Base-by-base conservation (phyloP, 2,113 vertebrate species). In the Hassar affinis region DNA sequence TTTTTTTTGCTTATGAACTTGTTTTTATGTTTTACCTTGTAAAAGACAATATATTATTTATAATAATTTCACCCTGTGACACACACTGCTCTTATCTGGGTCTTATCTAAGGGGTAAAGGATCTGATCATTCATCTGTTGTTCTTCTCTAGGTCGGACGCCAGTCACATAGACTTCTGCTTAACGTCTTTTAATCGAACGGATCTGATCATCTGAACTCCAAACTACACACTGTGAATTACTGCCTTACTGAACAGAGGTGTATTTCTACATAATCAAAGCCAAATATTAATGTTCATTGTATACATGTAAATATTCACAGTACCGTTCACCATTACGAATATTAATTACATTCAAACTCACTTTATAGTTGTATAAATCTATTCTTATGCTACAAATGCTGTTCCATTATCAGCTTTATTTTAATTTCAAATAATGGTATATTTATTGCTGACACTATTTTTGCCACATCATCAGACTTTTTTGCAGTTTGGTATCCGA, bases 281-380 rank as follows among this genome's bases (percentile, higher is more conserved):
- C 54, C 25, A 69, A n/a, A 71, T 30, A 4, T 74, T 27, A 12
- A 54, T 82, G 38, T 22, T 76, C 17, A 27, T 25, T 86, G 75
- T 30, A 79, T n/a, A 72, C 77, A 56, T 72, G 80, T 61, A 82
- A 69, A 85, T 78, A 51, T 66, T 18, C 68, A 38, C 68, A 71
- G 25, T 27, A 51, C 6, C 8, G 56, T 66, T 17, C 78, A 86
- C 76, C 66, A 49, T 71, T 83, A 61, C 79, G 64, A 51, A 79
- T 11, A 35, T 49, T 78, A 51, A 4, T n/a, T n/a, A 54, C 52
- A 71, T 25, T 42, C 42, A 27, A 42, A 49, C 30, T 10, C 5
- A 2, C 10, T 52, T 66, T 22, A 51, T 25, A 30, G 22, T 47
- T 20, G 56, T 14, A 59, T 25, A 59, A 9, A 47, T 79, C 2